phyloP scores from a whole-genome alignment of 1,140 invertebrate species.

The Formica selysi region DNA sequence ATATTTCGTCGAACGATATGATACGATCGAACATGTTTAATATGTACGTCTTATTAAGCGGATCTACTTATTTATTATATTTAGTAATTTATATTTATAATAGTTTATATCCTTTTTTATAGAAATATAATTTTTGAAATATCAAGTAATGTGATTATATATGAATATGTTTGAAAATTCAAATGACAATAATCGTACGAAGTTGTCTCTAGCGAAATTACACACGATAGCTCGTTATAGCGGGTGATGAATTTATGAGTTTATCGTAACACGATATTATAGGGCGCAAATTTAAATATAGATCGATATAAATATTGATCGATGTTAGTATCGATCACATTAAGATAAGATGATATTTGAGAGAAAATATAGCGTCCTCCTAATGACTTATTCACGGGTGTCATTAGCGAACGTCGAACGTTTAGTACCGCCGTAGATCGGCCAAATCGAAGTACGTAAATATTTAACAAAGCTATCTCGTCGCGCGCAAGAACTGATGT shows the following conservation, averaged over 20 bases:
- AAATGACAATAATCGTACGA: neutral
- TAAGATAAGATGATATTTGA: neutral
- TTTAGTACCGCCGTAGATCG: neutral
- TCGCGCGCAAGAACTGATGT: slow-evolving; percentile 37
- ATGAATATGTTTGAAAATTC: neutral
- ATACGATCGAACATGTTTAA: neutral
- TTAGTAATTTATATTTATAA: neutral
- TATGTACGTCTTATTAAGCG: neutral
- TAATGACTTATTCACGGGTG: slow-evolving; percentile 34
- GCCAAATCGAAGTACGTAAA: slow-evolving; percentile 39
- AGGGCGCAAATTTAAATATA: slow-evolving; percentile 27
- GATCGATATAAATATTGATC: neutral
- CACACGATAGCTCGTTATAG: neutral
- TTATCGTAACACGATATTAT: neutral
- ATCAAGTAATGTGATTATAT: neutral
- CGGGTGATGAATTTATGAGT: neutral
- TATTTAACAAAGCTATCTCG: slow-evolving; percentile 35
- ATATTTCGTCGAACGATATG: neutral
- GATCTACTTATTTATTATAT: neutral
- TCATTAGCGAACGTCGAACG: slow-evolving; percentile 13
- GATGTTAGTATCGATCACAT: neutral
- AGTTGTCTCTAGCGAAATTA: neutral
- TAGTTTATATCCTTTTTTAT: neutral
- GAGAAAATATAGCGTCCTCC: neutral
- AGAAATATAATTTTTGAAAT: neutral